Evolutionary conservation across 2,113 vertebrate species (phyloP).

Genomic region (Rostratula benghalensis): DNA sequence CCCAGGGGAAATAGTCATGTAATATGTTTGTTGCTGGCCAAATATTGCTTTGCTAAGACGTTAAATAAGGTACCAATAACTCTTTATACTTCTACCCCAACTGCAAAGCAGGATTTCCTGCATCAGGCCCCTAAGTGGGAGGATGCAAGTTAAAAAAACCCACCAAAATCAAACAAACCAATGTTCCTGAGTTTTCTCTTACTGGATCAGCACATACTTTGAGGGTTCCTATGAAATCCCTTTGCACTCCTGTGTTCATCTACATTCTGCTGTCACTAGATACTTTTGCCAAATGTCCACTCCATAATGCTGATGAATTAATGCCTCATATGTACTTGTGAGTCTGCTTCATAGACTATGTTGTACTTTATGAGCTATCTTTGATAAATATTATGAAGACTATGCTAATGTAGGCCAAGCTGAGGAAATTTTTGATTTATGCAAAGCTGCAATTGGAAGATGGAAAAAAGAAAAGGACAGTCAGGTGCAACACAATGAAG

Average conservation of each 20-base stretch:
- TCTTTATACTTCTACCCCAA: not conserved
- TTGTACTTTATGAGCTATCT: not conserved
- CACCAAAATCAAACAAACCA: not conserved
- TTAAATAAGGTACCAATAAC: not conserved
- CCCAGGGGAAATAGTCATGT: not conserved
- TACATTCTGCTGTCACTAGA: not conserved
- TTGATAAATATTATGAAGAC: not conserved
- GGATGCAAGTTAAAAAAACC: not conserved
- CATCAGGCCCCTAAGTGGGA: not conserved
- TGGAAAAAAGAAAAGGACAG: not conserved
- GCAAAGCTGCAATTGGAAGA: not conserved
- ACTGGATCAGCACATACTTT: not conserved
- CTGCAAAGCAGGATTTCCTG: not conserved
- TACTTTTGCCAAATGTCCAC: not conserved
- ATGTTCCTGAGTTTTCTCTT: not conserved
- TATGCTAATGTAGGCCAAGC: not conserved
- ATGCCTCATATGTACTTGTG: not conserved
- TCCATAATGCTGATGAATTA: not conserved
- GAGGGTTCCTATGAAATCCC: not conserved
- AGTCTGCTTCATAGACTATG: not conserved
- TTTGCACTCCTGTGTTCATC: not conserved
- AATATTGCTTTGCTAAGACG: not conserved
- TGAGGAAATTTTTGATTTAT: not conserved
- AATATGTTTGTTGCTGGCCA: not conserved
- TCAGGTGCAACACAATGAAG: not conserved